These are phyloP conservation scores for Agriopis leucophaearia DNA, from an alignment of 2,888 invertebrate species.

Conservation along the genomic window DNA sequence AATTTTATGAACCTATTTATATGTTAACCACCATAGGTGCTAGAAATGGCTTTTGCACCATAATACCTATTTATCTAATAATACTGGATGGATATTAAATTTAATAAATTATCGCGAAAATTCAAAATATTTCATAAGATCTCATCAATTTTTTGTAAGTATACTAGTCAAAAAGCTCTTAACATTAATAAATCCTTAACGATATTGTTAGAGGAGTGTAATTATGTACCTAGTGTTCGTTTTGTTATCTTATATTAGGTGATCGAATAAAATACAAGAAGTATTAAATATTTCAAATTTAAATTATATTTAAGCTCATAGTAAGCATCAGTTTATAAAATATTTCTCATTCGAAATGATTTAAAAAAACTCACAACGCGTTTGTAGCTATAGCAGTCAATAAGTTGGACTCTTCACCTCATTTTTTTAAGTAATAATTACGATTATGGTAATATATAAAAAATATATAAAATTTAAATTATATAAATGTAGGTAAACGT, in stretches of 20 bases:
- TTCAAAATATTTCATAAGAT: constrained; percentile 83
- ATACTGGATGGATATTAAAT: constrained; percentile 85
- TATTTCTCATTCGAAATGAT: constrained; percentile 29
- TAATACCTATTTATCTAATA: constrained; percentile 82
- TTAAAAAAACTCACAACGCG: constrained; percentile 35
- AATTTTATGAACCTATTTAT: constrained; percentile 70
- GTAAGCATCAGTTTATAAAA: constrained; percentile 58
- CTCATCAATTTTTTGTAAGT: constrained; percentile 76
- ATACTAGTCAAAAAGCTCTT: constrained; percentile 84
- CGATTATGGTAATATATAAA: constrained; percentile 40
- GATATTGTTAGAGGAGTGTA: constrained; percentile 68
- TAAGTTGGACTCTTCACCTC: constrained; percentile 32
- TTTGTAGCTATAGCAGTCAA: constrained; percentile 45
- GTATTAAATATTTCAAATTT: constrained; percentile 59
- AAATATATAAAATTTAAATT: constrained; percentile 30
- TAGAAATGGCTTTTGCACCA: constrained; percentile 70
- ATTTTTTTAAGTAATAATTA: constrained; percentile 35
- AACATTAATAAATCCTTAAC: constrained; percentile 66
- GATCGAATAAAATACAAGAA: constrained; percentile 61
- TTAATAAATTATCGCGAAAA: constrained; percentile 81
- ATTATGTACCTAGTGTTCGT: constrained; percentile 67
- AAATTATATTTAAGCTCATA: constrained; percentile 71
- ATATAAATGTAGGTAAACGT: constrained; percentile 53
- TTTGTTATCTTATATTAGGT: constrained; percentile 67
- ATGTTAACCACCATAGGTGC: constrained; percentile 73